phyloP scores from a whole-genome alignment of 2,888 invertebrate genomes.

The Limnephilus marmoratus region DNA sequence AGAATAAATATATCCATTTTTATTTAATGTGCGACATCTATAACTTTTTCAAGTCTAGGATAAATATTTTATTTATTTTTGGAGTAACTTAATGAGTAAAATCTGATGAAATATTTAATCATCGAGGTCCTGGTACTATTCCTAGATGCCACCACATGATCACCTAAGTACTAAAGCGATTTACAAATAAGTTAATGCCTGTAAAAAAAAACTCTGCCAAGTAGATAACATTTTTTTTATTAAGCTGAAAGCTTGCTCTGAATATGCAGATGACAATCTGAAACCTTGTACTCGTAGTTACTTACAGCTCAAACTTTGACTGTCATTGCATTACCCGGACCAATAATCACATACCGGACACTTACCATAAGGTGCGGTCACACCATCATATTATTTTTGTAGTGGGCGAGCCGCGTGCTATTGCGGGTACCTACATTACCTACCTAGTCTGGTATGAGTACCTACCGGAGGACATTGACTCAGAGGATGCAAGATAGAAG shows the following conservation, averaged over 20 bases:
- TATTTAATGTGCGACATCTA: too few relatives aligned
- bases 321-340: constrained; percentile 35
- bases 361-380: constrained; percentile 55
- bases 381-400: constrained; percentile 41
- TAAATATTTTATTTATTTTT: too few relatives aligned
- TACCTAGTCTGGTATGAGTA: neutral
- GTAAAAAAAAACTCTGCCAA: neutral
- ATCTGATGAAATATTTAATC: too few relatives aligned
- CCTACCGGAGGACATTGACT: neutral
- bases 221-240: neutral
- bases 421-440: neutral
- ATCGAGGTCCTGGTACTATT: too few relatives aligned
- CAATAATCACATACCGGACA: constrained; percentile 49
- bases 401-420: constrained; percentile 59
- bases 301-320: constrained; percentile 4
- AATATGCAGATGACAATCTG: neutral
- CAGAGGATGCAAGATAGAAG: neutral
- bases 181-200: too few relatives aligned
- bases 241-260: neutral
- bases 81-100: too few relatives aligned
- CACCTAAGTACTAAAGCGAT: too few relatives aligned
- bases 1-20: too few relatives aligned
- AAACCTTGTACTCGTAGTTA: neutral
- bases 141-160: too few relatives aligned
- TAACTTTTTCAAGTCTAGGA: too few relatives aligned